Evolutionary conservation across 2,113 vertebrate species (phyloP).

Genomic region (Synchiropus splendidus): DNA sequence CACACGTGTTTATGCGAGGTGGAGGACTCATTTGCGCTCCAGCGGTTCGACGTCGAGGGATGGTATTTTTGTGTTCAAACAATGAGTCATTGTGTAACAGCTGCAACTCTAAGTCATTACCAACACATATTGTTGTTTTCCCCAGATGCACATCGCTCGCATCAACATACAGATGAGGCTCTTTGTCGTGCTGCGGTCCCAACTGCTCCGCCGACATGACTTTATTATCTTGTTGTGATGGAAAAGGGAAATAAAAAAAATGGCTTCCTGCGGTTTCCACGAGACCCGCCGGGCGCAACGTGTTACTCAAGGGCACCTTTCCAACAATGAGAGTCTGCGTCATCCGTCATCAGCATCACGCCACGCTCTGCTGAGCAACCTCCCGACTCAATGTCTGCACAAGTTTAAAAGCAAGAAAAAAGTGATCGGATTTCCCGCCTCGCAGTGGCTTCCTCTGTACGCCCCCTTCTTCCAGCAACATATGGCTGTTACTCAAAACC

Average conservation of each 20-base stretch:
- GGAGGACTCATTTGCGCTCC: too few species aligned
- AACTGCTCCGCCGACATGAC: constrained; percentile 1
- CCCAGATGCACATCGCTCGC: neutral
- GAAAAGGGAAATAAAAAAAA: constrained; percentile 1
- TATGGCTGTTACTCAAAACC: constrained; percentile 39
- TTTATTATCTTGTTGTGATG: constrained; percentile 3
- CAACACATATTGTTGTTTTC: neutral
- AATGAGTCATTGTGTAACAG: too few species aligned
- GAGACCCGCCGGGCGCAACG: neutral
- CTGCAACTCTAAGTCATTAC: neutral
- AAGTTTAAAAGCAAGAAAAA: neutral
- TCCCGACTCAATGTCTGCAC: constrained; percentile 1
- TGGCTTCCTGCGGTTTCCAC: constrained; percentile 3
- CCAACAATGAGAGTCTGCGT: constrained; percentile 24
- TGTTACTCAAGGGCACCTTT: constrained; percentile 13
- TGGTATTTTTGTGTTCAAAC: too few species aligned
- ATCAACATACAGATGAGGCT: constrained; percentile 3
- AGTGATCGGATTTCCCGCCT: neutral
- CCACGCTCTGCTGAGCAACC: neutral
- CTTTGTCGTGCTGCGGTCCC: neutral
- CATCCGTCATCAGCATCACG: constrained; percentile 24
- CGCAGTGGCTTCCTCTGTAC: constrained; percentile 24
- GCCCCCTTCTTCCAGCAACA: constrained; percentile 37
- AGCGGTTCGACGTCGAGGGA: too few species aligned
- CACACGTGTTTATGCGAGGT: too few species aligned